Evolutionary conservation across 2,113 vertebrate species (phyloP).

Genomic region (Phylloscopus whistleri): DNA sequence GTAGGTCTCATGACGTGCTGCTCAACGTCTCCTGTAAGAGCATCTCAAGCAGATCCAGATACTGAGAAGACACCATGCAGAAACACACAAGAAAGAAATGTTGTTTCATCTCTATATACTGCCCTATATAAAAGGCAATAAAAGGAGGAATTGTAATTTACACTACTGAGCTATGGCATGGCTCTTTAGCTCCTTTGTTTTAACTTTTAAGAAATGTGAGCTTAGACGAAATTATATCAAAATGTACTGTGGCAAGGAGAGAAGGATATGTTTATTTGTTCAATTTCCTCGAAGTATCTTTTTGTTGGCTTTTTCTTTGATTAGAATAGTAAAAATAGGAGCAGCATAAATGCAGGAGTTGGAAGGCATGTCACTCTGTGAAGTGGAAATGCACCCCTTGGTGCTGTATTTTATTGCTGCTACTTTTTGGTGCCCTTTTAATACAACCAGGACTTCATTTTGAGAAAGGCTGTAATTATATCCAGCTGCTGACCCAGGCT

Average conservation of each 20-base stretch:
- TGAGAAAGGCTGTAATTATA: slow-evolving; percentile 24
- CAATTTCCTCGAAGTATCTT: neutral
- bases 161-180: neutral
- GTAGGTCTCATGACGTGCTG: neutral
- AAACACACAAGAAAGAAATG: neutral
- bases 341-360: neutral
- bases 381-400: neutral
- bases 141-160: neutral
- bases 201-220: neutral
- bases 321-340: neutral
- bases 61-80: neutral
- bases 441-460: neutral
- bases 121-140: neutral
- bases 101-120: neutral
- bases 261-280: neutral
- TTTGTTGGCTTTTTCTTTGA: neutral
- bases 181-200: neutral
- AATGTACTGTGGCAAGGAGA: neutral
- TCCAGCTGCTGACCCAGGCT: slow-evolving; percentile 9
- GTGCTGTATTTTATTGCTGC: neutral
- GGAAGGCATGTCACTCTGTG: neutral
- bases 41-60: neutral
- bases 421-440: neutral
- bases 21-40: neutral
- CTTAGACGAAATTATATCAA: neutral